Base-by-base conservation (phyloP, 1,140 invertebrate species). In the Laupala kohalensis region DNA sequence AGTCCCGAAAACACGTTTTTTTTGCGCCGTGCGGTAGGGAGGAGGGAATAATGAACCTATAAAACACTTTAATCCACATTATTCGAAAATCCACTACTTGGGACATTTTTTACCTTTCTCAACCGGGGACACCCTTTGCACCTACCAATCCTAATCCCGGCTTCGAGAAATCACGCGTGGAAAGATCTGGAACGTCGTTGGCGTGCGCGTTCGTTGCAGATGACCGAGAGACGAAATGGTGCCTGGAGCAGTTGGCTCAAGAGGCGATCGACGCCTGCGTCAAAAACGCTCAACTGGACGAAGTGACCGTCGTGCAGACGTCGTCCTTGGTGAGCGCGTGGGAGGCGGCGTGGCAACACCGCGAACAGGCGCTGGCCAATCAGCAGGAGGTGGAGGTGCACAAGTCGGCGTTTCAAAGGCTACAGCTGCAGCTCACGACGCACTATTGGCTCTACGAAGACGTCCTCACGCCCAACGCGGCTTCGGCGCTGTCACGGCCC, bases 361-460 rank as follows among this genome's bases (percentile, higher is more conserved):
- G 83, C 65, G 83, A 86, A 74, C 76, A 85, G 5, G 79, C 81
- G 62, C 81, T 84, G 73, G 78, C 85, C 4, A 78, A 86, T 0
- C 84, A 87, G 73, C 79, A 86, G 74, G 78, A 83, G 74, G 75
- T 83, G 0, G 81, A 85, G 23, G 74, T 86, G 9, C 75, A 83
- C 62, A 82, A 84, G 70, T 82, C 84, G 2, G 83, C 82, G 69
- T 80, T 87, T 5, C 87, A 88, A 64, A 80, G 89, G 70, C 78
- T 89, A 6, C 87, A 91, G 71, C 79, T 89, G 25, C 88, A 90
- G 75, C 76, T 89, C n/a, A 88, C 88, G 1, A 86, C 90, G 6
- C 88, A 90, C 78, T 85, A 88, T 78, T 92, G 92, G 86, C 78
- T 93, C 29, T 87, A 92, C 75, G 88, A 90, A 70, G 89, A 91